phyloP scores from a whole-genome alignment of 2,797 vertebrate species.

The Tapirus indicus region DNA sequence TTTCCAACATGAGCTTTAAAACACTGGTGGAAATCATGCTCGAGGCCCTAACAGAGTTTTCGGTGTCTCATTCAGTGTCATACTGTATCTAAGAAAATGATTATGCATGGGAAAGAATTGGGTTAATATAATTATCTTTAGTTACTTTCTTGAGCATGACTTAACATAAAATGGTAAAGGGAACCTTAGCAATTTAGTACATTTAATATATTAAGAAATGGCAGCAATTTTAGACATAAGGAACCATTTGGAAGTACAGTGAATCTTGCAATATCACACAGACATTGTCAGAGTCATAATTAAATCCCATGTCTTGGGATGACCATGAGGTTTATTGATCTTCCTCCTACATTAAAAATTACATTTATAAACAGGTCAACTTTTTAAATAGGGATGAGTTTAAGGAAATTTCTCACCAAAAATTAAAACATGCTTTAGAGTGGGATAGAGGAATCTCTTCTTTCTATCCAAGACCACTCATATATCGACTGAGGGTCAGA shows the following conservation, averaged over 20 bases:
- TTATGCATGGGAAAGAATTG: neutral
- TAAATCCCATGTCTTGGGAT: neutral
- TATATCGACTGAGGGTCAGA: neutral
- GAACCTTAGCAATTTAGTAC: neutral
- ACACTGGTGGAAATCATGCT: neutral
- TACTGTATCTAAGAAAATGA: slow-evolving; percentile 18
- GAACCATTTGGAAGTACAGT: neutral
- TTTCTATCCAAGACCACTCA: neutral
- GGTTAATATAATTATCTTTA: neutral
- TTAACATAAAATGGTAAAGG: neutral
- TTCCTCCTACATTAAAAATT: slow-evolving; percentile 35
- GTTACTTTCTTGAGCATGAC: neutral
- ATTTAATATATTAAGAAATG: slow-evolving; percentile 8
- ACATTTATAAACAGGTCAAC: neutral
- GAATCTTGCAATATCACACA: neutral
- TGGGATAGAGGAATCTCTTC: neutral
- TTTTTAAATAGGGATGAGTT: slow-evolving; percentile 14
- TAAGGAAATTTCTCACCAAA: slow-evolving; percentile 33
- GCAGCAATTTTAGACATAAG: neutral
- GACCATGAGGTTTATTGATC: neutral
- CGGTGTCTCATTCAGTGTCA: neutral
- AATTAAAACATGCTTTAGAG: slow-evolving; percentile 24
- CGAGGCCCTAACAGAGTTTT: neutral
- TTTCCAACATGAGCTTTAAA: neutral
- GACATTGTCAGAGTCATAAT: neutral